Conservation (phyloP, 2,113 vertebrate genomes). For the Platycercus adscitus region DNA sequence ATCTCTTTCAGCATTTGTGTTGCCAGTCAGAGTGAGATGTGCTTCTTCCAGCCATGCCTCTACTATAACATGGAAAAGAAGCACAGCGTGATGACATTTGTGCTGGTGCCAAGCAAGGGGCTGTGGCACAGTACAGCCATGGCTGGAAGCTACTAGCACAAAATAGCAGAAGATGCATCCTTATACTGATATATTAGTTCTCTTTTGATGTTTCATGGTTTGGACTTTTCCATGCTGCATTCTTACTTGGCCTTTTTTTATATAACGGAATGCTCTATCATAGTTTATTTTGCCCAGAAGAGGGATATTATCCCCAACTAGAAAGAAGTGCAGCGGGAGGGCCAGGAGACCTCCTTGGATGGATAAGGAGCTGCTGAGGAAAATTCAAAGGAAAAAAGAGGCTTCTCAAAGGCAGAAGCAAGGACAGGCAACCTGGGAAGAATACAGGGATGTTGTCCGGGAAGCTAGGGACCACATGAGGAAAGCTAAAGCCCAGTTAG, state of each 20-base stretch:
- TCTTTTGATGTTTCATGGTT: background rate
- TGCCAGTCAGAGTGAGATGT: background rate
- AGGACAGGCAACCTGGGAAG: too few species aligned
- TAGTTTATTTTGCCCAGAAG: background rate
- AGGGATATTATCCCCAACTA: background rate
- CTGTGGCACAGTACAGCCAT: background rate
- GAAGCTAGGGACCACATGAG: too few species aligned
- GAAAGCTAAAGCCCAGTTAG: too few species aligned
- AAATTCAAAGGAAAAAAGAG: too few species aligned
- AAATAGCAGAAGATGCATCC: background rate
- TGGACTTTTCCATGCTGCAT: background rate
- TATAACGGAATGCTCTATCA: background rate
- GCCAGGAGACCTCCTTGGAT: too few species aligned
- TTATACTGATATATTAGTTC: background rate
- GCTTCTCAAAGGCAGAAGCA: too few species aligned
- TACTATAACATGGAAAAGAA: fast-evolving
- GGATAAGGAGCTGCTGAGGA: too few species aligned
- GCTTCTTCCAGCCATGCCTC: background rate
- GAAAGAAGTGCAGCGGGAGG: too few species aligned
- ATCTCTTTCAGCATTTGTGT: background rate
- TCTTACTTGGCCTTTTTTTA: background rate
- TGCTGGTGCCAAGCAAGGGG: background rate
- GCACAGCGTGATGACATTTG: background rate
- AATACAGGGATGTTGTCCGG: too few species aligned
- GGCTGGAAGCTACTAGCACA: background rate